Conservation (phyloP, 2,797 vertebrate genomes). For the Botia almorhae region DNA sequence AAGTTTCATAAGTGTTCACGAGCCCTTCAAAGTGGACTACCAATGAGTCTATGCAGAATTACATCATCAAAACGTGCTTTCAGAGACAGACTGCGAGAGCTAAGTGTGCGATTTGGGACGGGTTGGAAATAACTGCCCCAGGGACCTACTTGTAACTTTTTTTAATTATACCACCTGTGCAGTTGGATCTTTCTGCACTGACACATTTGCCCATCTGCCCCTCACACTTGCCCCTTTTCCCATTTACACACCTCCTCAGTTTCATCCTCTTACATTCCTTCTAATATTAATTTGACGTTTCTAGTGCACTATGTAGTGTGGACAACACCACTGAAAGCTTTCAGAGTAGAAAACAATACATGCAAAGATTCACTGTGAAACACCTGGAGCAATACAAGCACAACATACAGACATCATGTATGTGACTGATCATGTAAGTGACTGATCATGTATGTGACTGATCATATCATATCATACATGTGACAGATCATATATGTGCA, state of each 20-base stretch:
- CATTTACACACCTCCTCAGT: not conserved
- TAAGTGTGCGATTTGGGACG: not conserved
- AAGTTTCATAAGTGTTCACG: too few relatives aligned
- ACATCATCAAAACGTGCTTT: not conserved
- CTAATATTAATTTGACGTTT: not conserved
- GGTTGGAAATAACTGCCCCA: not conserved
- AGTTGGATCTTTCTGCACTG: conserved; percentile 16
- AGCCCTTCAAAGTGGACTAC: too few relatives aligned
- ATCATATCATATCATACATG: too few relatives aligned
- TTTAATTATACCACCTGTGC: conserved; percentile 29
- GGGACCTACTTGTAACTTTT: not conserved
- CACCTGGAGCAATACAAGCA: not conserved
- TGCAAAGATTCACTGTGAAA: not conserved
- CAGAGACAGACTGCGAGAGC: not conserved
- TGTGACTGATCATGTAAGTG: too few relatives aligned
- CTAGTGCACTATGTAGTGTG: not conserved
- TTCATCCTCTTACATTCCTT: not conserved
- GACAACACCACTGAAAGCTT: too few relatives aligned
- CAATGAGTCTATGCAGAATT: too few relatives aligned
- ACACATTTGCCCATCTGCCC: conserved; percentile 16
- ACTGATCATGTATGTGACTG: too few relatives aligned
- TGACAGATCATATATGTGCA: too few relatives aligned
- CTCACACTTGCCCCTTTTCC: not conserved
- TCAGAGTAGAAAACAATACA: too few relatives aligned
- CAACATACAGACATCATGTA: too few relatives aligned